Base-by-base conservation (phyloP, 2,888 invertebrate species). In the Leptothorax acervorum region DNA sequence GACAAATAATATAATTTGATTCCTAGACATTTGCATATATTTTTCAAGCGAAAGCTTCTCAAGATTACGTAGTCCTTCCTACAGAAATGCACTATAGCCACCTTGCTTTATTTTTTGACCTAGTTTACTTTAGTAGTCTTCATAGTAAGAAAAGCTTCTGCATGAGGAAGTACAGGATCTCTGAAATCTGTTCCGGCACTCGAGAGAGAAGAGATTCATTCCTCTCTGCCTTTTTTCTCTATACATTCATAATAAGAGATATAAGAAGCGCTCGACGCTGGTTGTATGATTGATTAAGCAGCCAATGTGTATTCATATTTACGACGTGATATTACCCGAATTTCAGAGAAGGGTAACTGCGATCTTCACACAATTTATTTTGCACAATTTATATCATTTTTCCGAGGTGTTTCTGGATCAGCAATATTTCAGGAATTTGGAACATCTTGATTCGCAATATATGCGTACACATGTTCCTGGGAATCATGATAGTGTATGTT, bases 111-210 rank as follows among this genome's bases (percentile, higher is more conserved):
- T 81, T 81, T 81, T 81, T 81, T 70, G 79, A 81, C 79, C 79
- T 12, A 81, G 79, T 81, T 81, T 81, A 81, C 79, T 81, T 81
- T 81, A 71, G 73, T 62, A 81, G 79, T 81, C 48, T 73, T 81
- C 79, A 73, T 51, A 62, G 73, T 35, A 73, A 81, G 73, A 62
- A 81, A 60, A 71, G 79, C 71, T 71, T 73, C 79, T 81, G 60
- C 79, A 81, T 73, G 79, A 81, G 60, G 73, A 65, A 81, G 71
- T 81, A 81, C 73, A 48, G 28, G 60, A 81, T 81, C 73, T 81
- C 60, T 81, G 79, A 81, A 81, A 81, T 81, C 79, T 81, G 79
- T 73, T 73, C 79, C 73, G 79, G 79, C 73, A 81, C 73, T 81
- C 73, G 73, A 73, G 79, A 45, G 73, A 73, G 79, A 45, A 51